Base-by-base conservation (phyloP, 1,140 invertebrate genomes). In the Musca domestica region DNA sequence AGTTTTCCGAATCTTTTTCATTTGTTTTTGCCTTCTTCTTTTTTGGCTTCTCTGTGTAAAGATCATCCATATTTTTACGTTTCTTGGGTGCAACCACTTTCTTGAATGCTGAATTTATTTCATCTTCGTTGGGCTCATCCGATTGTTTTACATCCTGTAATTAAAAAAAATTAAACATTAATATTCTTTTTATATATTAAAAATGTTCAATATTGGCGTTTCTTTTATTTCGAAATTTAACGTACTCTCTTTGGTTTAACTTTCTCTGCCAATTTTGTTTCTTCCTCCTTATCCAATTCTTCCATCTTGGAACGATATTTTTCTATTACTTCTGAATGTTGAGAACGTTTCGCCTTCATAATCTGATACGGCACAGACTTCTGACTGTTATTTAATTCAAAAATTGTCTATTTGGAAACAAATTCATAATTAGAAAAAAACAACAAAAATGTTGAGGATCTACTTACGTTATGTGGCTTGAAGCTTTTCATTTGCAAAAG, bases 381-480 rank as follows among this genome's bases (percentile, higher is more conserved):
- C 66, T 90, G 88, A 67, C 91, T 93, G 6, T 88, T 86, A 67
- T 92, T 92, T 25, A 98, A 86, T 84, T 98, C 96, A 84, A 99
- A 96, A 74, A 99, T 92, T 10, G 95, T 98, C 94, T 97, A 66
- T 51, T 17, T 2, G 76, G 34, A 88, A 67, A 67, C 14, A 22
- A 56, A 41, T 41, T 7, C 3, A n/a, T 46, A 87, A 70, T 69
- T 74, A 68, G n/a, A 9, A 64, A 74, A 71, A 7, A 49, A 0
- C 23, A 47, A 12, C 34, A 2, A 23, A 52, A 17, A 52, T 12
- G 19, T 9, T 52, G 49, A 6, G 6, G 17, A 9, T 41, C 48
- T 7, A 86, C 88, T 89, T 83, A 95, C 93, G 64, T 91, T 90
- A 76, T 89, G 88, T 1, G 95, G 92, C 74, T 90, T 87, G 75